Evolutionary conservation across 2,797 vertebrate species (phyloP).

Genomic region (Ispidina lecontei): DNA sequence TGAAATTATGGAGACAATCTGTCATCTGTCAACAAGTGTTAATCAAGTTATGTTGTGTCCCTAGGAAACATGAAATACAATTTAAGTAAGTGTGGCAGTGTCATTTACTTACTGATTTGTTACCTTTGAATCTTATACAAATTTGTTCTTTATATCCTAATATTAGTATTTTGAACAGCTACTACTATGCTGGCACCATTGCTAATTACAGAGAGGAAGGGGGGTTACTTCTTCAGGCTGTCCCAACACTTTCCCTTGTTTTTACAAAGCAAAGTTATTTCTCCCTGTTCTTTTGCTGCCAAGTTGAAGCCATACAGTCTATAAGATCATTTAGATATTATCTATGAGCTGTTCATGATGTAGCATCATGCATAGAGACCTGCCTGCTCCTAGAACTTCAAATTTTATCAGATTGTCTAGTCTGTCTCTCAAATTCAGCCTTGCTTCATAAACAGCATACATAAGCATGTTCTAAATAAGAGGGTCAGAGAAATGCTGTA

Average conservation of each 20-base stretch:
- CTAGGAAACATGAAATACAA: neutral
- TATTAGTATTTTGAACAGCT: neutral
- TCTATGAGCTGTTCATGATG: neutral
- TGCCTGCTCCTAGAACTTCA: neutral
- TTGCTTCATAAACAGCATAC: neutral
- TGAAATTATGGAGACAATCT: neutral
- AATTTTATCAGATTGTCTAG: neutral
- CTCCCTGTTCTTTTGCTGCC: neutral
- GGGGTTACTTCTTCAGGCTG: neutral
- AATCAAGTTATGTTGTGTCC: neutral
- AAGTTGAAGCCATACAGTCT: neutral
- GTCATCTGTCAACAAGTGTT: constrained; percentile 14
- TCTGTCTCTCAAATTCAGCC: neutral
- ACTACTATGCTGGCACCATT: neutral
- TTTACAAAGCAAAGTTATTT: neutral
- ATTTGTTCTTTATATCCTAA: neutral
- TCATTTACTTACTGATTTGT: neutral
- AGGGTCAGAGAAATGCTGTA: neutral
- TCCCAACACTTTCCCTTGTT: neutral
- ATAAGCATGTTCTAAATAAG: neutral
- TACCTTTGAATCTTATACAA: neutral
- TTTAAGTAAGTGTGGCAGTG: neutral
- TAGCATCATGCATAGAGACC: neutral
- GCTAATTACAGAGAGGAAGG: neutral
- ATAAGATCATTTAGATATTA: neutral